phyloP scores from a whole-genome alignment of 2,113 vertebrate species.

The Canis aureus region DNA sequence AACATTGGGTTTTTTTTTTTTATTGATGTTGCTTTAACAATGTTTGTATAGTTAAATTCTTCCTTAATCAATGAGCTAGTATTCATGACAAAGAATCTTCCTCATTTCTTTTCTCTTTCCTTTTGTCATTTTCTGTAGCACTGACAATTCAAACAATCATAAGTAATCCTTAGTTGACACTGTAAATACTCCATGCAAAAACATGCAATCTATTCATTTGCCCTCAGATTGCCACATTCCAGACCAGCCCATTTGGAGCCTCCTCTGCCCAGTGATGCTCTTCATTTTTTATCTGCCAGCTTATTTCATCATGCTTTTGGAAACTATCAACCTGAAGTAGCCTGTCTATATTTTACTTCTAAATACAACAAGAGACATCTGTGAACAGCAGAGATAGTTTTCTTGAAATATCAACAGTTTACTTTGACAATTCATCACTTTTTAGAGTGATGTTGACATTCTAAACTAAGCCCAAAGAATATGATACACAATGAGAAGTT shows the following conservation, averaged over 20 bases:
- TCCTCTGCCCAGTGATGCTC: background rate
- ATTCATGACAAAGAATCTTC: background rate
- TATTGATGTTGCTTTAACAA: background rate
- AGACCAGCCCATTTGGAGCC: background rate
- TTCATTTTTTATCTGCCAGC: background rate
- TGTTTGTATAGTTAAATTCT: conserved; percentile 28
- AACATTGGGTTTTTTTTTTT: background rate
- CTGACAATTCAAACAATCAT: background rate
- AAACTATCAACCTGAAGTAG: background rate
- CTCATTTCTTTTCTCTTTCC: background rate
- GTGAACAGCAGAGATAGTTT: background rate
- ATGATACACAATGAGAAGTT: background rate
- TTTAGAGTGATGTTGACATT: background rate
- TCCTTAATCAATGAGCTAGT: background rate
- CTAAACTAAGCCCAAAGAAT: background rate
- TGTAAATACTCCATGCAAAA: background rate
- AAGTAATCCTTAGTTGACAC: background rate
- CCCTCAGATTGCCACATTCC: background rate
- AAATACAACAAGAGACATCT: background rate
- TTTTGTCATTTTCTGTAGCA: background rate
- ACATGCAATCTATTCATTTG: background rate
- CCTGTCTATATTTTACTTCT: conserved; percentile 27
- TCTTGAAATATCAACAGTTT: conserved; percentile 9
- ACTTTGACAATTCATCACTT: background rate
- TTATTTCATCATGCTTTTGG: conserved; percentile 7